Evolutionary conservation across 2,888 invertebrate species (phyloP).

Genomic region (Griposia aprilina): DNA sequence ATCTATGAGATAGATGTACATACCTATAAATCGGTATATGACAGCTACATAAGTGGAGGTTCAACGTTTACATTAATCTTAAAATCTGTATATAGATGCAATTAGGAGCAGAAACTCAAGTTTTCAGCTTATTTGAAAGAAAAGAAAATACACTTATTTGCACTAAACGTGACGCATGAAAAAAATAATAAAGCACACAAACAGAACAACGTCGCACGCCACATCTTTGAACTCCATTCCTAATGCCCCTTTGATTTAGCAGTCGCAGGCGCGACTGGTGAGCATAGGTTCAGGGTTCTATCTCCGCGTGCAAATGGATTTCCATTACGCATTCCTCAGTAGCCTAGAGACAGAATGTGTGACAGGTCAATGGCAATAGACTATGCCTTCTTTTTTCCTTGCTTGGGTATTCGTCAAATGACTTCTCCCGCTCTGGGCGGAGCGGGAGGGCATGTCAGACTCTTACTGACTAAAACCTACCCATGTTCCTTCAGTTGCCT

Average conservation of each 20-base stretch:
- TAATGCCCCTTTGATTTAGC: neutral
- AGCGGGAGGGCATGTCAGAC: too few species aligned
- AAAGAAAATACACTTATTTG: neutral
- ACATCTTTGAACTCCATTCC: neutral
- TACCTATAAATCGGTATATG: neutral
- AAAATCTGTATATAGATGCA: neutral
- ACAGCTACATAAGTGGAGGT: neutral
- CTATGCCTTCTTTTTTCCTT: too few species aligned
- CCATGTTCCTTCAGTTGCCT: too few species aligned
- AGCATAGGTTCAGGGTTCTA: neutral
- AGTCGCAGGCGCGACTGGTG: neutral
- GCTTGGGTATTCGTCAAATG: too few species aligned
- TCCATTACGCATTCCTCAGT: neutral
- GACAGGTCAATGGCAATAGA: neutral
- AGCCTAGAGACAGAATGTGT: neutral
- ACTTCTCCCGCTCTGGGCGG: too few species aligned
- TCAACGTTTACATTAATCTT: neutral
- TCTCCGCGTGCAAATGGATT: neutral
- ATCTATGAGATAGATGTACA: too few species aligned
- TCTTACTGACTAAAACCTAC: too few species aligned
- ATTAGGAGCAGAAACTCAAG: neutral
- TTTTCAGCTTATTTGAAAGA: neutral
- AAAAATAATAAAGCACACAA: neutral
- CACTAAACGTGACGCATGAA: too few species aligned
- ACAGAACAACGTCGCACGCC: neutral